Evolutionary conservation across 2,113 vertebrate species (phyloP), one percentile per base, ranked within the genome.

Genomic region (Herpetotheres cachinnans): DNA sequence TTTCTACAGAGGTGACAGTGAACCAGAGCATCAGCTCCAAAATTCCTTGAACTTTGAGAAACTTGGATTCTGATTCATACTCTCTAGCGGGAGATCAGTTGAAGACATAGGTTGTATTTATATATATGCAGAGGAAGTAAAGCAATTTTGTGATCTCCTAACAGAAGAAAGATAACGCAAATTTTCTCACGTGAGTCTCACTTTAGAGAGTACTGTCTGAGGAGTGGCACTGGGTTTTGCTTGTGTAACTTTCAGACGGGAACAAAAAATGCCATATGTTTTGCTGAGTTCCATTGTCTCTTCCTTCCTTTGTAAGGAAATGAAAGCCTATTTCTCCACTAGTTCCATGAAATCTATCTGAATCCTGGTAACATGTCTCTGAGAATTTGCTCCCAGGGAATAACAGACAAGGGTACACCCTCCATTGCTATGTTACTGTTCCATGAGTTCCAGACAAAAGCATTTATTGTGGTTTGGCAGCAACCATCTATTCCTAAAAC

Each of bases 381-480:
- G 80, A 96, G 90, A 96, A 93, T 93, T 94, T 88, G 89, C 95
- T 95, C 94, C 91, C 86, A 85, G 89, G 83, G 89, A 94, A 81
- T 89, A 89, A 49, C 7, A 89, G 93, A 88, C 89, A 71, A 77
- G 95, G 93, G 92, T 93, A 96, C 95, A 96, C 94, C 95, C 96
- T 97, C 80, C 88, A 69, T 82, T 96, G 94, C 96, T 97, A 94
- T 93, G 93, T 97, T 95, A 71, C 90, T 96, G 86, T 80, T 97
- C 86, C 93, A 91, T 93, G 91, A 96, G 78, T 94, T 94, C 88
- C 96, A 97, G 94, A 96, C 89, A 94, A 94, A 96, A 89, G 88
- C 90, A 96, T 93, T 97, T 94, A 90, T 74, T 96, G 90, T 97
- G 93, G 93, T 97, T 97, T 97, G 96, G 94, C 96, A 94, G 81